These are phyloP conservation scores for Tachystola acroxantha DNA, from an alignment of 2,888 invertebrate species.

Conservation along the genomic window DNA sequence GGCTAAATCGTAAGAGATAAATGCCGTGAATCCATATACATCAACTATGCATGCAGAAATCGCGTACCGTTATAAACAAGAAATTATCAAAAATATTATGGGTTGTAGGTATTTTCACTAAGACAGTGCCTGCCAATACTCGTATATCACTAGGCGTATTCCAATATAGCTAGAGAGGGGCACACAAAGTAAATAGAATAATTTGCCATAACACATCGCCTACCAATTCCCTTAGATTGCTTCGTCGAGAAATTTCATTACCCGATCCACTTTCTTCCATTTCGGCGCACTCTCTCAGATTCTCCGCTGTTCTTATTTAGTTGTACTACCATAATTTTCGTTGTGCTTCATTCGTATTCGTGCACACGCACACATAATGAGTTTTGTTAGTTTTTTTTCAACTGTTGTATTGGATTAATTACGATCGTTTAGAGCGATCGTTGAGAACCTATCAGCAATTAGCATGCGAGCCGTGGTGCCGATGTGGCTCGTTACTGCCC, in stretches of 20 bases:
- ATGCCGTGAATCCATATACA: no score
- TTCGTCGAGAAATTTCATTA: constrained; percentile 10
- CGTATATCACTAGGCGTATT: neutral
- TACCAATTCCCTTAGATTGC: constrained; percentile 9
- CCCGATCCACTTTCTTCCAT: constrained; percentile 3
- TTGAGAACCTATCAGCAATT: constrained; percentile 28
- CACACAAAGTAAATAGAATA: neutral
- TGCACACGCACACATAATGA: no score
- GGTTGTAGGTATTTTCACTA: no score
- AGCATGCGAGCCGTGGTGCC: constrained; percentile 48
- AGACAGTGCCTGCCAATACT: no score
- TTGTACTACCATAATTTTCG: neutral
- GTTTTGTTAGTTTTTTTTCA: neutral
- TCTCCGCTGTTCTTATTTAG: neutral
- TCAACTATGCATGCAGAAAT: no score
- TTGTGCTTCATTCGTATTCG: no score
- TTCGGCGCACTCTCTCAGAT: neutral
- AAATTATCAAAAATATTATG: no score
- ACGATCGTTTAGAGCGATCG: constrained; percentile 34
- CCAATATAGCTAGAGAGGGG: neutral
- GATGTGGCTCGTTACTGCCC: constrained; percentile 51
- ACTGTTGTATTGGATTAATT: constrained; percentile 30
- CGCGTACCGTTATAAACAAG: no score
- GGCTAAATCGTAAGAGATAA: no score
- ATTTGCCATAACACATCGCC: constrained; percentile 1